Percentiles rank a stretch among this genome's conserved stretches.
These are phyloP conservation scores for Neoascia interrupta DNA, from an alignment of 2,888 invertebrate species.

Conservation along the genomic window DNA sequence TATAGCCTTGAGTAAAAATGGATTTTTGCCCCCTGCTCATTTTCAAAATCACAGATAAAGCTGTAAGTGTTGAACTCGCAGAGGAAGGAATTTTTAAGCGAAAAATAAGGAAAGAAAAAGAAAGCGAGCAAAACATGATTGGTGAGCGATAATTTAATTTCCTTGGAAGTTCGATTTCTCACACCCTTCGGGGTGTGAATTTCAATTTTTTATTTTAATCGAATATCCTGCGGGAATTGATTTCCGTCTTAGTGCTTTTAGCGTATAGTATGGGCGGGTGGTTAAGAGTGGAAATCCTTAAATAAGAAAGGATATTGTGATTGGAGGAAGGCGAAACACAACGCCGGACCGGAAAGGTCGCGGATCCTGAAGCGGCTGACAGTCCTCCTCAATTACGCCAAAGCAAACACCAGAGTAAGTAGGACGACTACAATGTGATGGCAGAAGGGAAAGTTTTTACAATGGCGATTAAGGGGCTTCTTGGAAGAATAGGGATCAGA, in stretches of 20 bases:
- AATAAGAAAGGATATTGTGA: constrained; percentile 11
- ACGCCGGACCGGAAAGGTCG: neutral
- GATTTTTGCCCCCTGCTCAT: neutral
- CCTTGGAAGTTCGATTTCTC: constrained; percentile 50
- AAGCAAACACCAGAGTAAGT: constrained; percentile 25
- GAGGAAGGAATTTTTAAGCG: constrained; percentile 24
- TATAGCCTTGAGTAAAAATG: neutral
- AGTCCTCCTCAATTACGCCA: constrained; percentile 30
- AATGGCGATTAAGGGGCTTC: neutral
- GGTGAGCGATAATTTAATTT: constrained; percentile 58
- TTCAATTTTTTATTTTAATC: constrained; percentile 14
- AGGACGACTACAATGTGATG: neutral
- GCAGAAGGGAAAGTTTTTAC: constrained; percentile 9
- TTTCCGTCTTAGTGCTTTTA: constrained; percentile 15
- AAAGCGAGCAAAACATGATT: constrained; percentile 18
- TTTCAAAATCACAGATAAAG: constrained; percentile 7
- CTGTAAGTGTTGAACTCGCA: constrained; percentile 8
- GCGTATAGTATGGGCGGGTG: neutral
- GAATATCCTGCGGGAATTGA: constrained; percentile 41
- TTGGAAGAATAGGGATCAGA: constrained; percentile 11
- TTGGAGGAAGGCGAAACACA: neutral
- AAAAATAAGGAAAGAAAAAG: neutral
- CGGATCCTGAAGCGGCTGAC: neutral
- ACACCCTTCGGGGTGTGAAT: constrained; percentile 27
- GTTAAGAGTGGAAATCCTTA: constrained; percentile 12